Percentiles rank a stretch among this genome's conserved stretches.
These are phyloP conservation scores for Botrylloides violaceus DNA, from an alignment of 23 tunicate genomes.

Conservation along the genomic window DNA sequence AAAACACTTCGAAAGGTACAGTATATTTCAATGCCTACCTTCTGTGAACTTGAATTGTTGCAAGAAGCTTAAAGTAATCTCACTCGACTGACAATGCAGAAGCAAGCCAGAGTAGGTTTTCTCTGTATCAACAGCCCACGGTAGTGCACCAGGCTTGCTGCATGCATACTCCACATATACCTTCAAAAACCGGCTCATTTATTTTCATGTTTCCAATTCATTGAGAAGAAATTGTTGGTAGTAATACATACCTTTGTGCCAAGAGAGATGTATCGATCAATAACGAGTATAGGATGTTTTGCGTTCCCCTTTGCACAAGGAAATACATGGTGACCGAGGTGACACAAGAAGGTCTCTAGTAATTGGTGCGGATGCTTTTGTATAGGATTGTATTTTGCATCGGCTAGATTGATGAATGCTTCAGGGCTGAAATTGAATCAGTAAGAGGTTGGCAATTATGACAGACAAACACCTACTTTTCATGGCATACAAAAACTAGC, in stretches of 20 bases:
- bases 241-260: slow-evolving; percentile 44
- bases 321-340: slow-evolving; percentile 28
- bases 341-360: slow-evolving; percentile 36
- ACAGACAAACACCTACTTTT: too few relatives aligned
- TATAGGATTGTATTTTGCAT: slow-evolving; percentile 49
- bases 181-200: too few relatives aligned
- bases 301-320: slow-evolving; percentile 28
- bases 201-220: too few relatives aligned
- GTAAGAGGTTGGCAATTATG: too few relatives aligned
- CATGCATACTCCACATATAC: slow-evolving; percentile 57
- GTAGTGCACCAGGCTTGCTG: slow-evolving; percentile 30
- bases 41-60: slow-evolving; percentile 36
- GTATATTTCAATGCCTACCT: slow-evolving; percentile 31
- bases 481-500: too few relatives aligned
- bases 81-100: slow-evolving; percentile 27
- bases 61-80: slow-evolving; percentile 35
- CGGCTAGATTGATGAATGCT: slow-evolving; percentile 49
- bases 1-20: neutral
- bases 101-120: slow-evolving; percentile 51
- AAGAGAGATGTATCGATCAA: slow-evolving; percentile 52
- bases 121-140: slow-evolving; percentile 30
- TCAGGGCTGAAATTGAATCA: slow-evolving; percentile 14
- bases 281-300: slow-evolving; percentile 54
- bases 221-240: neutral
- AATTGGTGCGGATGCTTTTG: slow-evolving; percentile 43